Base-by-base conservation (phyloP, 1,140 invertebrate genomes). In the Pogonomyrmex barbatus region DNA sequence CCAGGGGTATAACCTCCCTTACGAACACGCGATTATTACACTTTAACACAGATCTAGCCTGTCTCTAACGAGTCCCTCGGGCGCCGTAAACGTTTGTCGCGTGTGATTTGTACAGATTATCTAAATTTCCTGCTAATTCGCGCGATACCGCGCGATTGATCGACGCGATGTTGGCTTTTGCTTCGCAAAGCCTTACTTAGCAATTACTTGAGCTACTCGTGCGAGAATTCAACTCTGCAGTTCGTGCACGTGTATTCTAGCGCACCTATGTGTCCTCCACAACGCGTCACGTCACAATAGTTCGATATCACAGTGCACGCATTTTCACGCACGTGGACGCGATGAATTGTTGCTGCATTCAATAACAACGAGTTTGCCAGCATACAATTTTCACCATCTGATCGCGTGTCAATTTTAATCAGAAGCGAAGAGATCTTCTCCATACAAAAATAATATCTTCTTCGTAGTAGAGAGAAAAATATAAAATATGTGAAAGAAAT, bases 151-250 rank as follows among this genome's bases (percentile, higher is more conserved):
- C 58, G 45, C 47, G 24, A 24, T 54, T 56, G 47, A 45, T 56
- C 63, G 62, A 42, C 62, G 63, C 65, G 78, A 39, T 39, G 4
- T 68, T 68, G 47, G 65, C 42, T 50, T 82, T 54, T 52, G 36
- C 60, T 85, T 70, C 47, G 70, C 50, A 39, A 62, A 79, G n/a
- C n/a, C 45, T 85, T 50, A 87, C 60, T 82, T 73, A 58, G 56
- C 70, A 78, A 88, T 87, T 89, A 84, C 36, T 77, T 81, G 71
- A 89, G 63, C 50, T 83, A 73, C 63, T 87, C 79, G 58, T 78
- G 71, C 62, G 58, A 58, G 76, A 87, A 78, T 83, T 78, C 83
- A 63, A 78, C 63, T 75, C 47, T 62, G 73, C 78, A 77, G 81
- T 89, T 60, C 70, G 75, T 86, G 62, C 70, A 77, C 70, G 50